phyloP scores from a whole-genome alignment of 2,797 vertebrate genomes.

The Ctenochaetus hawaiiensis region DNA sequence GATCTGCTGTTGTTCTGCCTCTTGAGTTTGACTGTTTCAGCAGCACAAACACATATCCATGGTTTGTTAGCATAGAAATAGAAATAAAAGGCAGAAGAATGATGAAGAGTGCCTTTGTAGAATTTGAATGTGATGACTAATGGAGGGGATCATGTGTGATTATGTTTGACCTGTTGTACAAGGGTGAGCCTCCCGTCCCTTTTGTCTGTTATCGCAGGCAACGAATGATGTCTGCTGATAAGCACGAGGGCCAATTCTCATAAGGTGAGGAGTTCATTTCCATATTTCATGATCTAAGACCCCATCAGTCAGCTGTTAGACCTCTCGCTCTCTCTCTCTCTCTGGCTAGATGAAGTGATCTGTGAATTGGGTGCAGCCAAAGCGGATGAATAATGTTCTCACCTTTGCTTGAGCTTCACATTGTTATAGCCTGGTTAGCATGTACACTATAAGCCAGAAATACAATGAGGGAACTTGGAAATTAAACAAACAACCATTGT shows the following conservation, averaged over 20 bases:
- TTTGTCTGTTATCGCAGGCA: constrained; percentile 62
- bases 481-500: not conserved
- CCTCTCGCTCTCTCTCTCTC: constrained; percentile 88
- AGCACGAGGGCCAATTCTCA: constrained; percentile 86
- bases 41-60: not conserved
- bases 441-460: not conserved
- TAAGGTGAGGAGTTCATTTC: constrained; percentile 93
- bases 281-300: constrained; percentile 92
- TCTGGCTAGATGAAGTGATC: constrained; percentile 80
- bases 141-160: constrained; percentile 89
- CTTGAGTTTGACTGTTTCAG: not conserved
- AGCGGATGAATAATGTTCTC: constrained; percentile 90
- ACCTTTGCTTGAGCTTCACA: constrained; percentile 82
- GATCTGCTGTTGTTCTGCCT: not conserved
- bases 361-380: constrained; percentile 84
- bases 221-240: constrained; percentile 83
- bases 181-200: constrained; percentile 69
- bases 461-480: not conserved
- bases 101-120: constrained; percentile 40
- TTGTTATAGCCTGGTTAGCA: constrained; percentile 86
- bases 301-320: constrained; percentile 87
- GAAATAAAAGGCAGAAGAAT: constrained; percentile 28
- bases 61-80: not conserved
- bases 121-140: constrained; percentile 87
- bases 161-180: constrained; percentile 89